Base-by-base conservation (phyloP, 2,797 vertebrate species). In the Sarcophilus harrisii region DNA sequence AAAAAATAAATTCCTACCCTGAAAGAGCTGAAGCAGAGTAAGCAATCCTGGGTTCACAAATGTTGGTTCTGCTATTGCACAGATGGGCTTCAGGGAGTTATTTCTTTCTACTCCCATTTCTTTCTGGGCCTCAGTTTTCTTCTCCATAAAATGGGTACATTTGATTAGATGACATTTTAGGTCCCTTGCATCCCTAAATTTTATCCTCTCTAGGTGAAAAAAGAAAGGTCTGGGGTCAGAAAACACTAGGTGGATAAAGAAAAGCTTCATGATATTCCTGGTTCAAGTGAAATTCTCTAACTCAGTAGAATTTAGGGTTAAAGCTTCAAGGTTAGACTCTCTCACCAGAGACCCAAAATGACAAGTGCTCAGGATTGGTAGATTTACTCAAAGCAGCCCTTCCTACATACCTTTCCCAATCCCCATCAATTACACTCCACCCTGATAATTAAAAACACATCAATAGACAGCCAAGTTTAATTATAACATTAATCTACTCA, bases 401-500 rank as follows among this genome's bases (percentile, higher is more conserved):
- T 14, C 52, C 93, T 89, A 92, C 94, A 90, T 94, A 91, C 91
- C 90, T 96, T 91, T 95, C 93, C 94, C 95, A 97, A 97, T 92
- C 95, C 94, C 0, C 0, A 58, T 89, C 92, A 94, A 97, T 94
- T 94, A 96, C 49, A 95, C 24, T 24, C 93, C 97, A 92, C 95
- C 96, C 95, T 95, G 55, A 58, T 96, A 97, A 97, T 96, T 87
- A 87, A 38, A 87, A 92, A 96, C 16, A 96, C 54, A 59, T 29
- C 38, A 28, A 87, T 87, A 49, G 2, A 49, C 73, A 16, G 9
- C 30, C 58, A 30, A 73, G 54, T 24, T 96, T 94, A 94, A 93
- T 97, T 94, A 90, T 55, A 57, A n/a, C 30, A 29, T 27, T 28
- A 59, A 92, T 14, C 62, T 3, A 45, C 60, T 93, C 45, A 87